These are phyloP conservation scores for Ormyrus pomaceus DNA, from an alignment of 2,888 invertebrate species.

Conservation along the genomic window DNA sequence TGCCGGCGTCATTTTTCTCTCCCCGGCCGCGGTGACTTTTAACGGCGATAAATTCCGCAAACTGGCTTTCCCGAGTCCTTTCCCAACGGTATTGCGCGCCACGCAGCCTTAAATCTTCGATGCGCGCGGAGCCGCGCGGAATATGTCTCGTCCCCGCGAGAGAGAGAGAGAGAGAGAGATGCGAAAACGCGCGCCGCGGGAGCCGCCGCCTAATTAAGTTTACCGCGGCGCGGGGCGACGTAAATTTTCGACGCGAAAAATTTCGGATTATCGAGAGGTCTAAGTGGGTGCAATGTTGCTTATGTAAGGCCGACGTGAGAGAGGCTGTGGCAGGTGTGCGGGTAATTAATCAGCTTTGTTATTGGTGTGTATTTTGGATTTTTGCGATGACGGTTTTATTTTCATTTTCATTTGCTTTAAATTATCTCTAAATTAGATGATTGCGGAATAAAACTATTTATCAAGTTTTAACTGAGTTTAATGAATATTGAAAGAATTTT, in stretches of 20 bases:
- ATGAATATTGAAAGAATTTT: too few relatives aligned
- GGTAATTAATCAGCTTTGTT: too few relatives aligned
- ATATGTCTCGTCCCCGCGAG: too few relatives aligned
- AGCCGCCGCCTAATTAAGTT: conserved; percentile 34
- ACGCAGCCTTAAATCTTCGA: conserved; percentile 5
- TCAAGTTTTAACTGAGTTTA: too few relatives aligned
- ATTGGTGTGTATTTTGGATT: too few relatives aligned
- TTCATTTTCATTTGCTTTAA: too few relatives aligned
- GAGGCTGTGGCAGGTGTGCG: too few relatives aligned
- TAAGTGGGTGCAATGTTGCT: too few relatives aligned
- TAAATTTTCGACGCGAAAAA: conserved; percentile 24
- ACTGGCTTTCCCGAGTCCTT: conserved; percentile 1
- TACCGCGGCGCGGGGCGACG: conserved; percentile 6
- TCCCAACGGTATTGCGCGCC: conserved; percentile 11
- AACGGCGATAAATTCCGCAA: conserved; percentile 32
- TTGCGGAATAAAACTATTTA: too few relatives aligned
- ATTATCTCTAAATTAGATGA: too few relatives aligned
- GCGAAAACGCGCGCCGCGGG: conserved; percentile 4
- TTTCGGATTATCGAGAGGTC: background rate
- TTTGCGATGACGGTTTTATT: too few relatives aligned
- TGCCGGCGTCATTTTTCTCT: conserved; percentile 13
- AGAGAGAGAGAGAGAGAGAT: conserved; percentile 14
- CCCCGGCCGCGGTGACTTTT: background rate
- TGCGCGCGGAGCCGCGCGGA: background rate
- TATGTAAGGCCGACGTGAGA: too few relatives aligned